Evolutionary conservation across 1,140 invertebrate species (phyloP).

Genomic region (Anadara kagoshimensis): DNA sequence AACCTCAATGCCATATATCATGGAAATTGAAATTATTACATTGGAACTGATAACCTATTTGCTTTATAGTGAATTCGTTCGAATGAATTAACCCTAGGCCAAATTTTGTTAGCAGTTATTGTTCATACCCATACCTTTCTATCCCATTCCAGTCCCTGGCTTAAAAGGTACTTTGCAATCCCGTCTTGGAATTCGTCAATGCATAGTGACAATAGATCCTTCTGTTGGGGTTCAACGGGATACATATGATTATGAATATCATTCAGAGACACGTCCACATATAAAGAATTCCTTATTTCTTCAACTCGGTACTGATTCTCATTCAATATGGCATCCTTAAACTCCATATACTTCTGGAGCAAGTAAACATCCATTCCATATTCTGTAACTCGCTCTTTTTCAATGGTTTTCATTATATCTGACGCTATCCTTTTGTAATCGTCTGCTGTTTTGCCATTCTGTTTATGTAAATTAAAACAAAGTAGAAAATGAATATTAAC

Average conservation of each 20-base stretch:
- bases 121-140: conserved; percentile 4
- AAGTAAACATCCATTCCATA: conserved; percentile 16
- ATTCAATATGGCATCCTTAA: conserved; percentile 4
- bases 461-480: no score
- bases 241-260: conserved; percentile 6
- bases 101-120: no score
- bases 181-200: background rate
- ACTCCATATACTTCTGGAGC: conserved; percentile 11
- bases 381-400: conserved; percentile 2
- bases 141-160: conserved; percentile 8
- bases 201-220: conserved; percentile 10
- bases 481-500: no score
- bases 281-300: conserved; percentile 8
- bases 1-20: no score
- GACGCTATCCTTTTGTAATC: conserved; percentile 1
- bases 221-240: background rate
- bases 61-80: no score
- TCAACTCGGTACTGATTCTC: background rate
- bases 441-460: conserved; percentile 14
- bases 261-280: conserved; percentile 5
- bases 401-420: background rate
- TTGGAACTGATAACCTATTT: no score
- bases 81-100: no score
- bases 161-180: conserved; percentile 15
- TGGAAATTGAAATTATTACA: no score